A percentile compares a stretch with the other conserved stretches of the same genome.
phyloP scores from a whole-genome alignment of 2,888 invertebrate species.

The Leistus spinibarbis region DNA sequence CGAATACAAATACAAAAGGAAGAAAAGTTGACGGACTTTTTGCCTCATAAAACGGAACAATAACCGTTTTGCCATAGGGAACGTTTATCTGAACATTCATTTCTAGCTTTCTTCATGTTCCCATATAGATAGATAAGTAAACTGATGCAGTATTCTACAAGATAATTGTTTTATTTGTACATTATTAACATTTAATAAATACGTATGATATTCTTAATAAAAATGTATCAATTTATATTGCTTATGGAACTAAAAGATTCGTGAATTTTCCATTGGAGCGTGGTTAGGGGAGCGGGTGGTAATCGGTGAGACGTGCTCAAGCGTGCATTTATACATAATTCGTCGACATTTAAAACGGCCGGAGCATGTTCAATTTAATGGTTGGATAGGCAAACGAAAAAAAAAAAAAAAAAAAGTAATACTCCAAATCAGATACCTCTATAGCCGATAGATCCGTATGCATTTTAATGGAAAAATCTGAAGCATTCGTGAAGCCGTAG shows the following conservation, averaged over 20 bases:
- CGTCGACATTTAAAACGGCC: background rate
- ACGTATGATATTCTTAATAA: background rate
- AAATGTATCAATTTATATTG: background rate
- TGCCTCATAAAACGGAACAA: constrained; percentile 22
- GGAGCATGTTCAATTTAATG: constrained; percentile 5
- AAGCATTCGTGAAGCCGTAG: background rate
- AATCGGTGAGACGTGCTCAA: background rate
- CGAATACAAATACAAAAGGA: constrained; percentile 31
- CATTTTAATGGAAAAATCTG: constrained; percentile 9
- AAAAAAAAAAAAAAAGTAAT: background rate
- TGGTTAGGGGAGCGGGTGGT: background rate
- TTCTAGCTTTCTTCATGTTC: background rate
- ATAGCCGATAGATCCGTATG: background rate
- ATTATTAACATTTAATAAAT: background rate
- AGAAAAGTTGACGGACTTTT: constrained; percentile 8
- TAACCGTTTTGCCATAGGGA: background rate
- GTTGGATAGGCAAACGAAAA: background rate
- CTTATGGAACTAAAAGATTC: background rate
- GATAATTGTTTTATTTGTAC: background rate
- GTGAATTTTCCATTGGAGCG: background rate
- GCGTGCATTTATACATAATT: background rate
- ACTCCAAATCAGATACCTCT: background rate
- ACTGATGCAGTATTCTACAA: background rate
- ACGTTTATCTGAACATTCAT: constrained; percentile 1
- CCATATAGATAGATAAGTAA: background rate